Base-by-base conservation (phyloP, 1,140 invertebrate species). In the Gonatopus flavifemur region DNA sequence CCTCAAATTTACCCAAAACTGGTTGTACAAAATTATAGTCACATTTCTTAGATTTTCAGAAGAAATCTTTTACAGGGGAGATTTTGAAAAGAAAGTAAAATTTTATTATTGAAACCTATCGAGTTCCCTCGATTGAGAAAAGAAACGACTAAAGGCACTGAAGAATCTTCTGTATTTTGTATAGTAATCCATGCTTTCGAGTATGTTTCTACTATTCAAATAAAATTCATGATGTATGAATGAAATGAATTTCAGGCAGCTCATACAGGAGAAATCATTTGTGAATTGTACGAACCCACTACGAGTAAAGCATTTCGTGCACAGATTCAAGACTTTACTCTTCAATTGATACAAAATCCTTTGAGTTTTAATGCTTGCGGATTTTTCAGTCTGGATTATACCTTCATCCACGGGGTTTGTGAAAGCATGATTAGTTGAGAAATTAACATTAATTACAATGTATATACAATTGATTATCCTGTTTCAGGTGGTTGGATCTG, bases 401-500 rank as follows among this genome's bases (percentile, higher is more conserved):
- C 52, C 3, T 59, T 72, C 5, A 57, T 69, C 39, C 57, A 63
- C 20, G 44, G 36, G 6, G 66, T 68, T 58, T 28, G 33, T 59
- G 3, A 1, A 38, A n/a, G 2, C 37, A 13, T 19, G 35, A 21
- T 3, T 45, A 0, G 10, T 25, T 19, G 2, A 24, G 19, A 20
- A 13, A 38, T 21, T 13, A 24, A 16, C 12, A 21, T 20, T 30
- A 18, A 35, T 20, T n/a, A 6, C 16, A 9, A 18, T 37, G 8
- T n/a, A n/a, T n/a, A 19, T 16, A 18, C 7, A 18, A 46, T 42
- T 38, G 10, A 28, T 19, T 3, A 8, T 43, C 19, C 40, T 36
- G 41, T 81, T 80, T 24, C 67, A 86, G 85, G 76, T 85, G 9
- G 74, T 82, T 1, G 83, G 81, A 10, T 82, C 84, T 6, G 83